phyloP scores from a whole-genome alignment of 2,888 invertebrate species.

The Eulithis prunata region DNA sequence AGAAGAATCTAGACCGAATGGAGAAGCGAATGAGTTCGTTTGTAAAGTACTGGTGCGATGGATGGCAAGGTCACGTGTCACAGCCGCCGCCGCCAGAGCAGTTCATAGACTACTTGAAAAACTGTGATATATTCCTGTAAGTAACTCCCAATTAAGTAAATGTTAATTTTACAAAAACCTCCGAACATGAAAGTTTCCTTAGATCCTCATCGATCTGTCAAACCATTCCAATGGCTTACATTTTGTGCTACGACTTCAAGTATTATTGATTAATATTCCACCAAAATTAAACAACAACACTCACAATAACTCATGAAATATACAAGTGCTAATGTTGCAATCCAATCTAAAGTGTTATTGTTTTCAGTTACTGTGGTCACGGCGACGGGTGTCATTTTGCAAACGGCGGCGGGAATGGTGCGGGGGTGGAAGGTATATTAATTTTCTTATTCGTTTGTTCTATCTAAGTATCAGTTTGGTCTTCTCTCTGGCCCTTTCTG shows the following conservation, averaged over 20 bases:
- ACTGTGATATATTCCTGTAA: conserved; percentile 87
- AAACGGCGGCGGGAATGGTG: conserved; percentile 69
- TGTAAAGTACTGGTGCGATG: conserved; percentile 81
- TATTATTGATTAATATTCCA: too few relatives aligned
- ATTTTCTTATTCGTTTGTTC: background rate
- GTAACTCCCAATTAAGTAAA: conserved; percentile 45
- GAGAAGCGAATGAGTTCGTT: conserved; percentile 85
- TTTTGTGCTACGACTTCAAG: too few relatives aligned
- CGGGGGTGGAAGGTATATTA: conserved; percentile 77
- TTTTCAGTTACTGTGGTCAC: conserved; percentile 89
- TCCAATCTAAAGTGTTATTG: conserved; percentile 13
- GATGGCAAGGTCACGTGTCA: conserved; percentile 86
- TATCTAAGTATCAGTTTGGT: too few relatives aligned
- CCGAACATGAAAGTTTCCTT: too few relatives aligned
- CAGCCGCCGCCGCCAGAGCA: conserved; percentile 80
- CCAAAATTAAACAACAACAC: too few relatives aligned
- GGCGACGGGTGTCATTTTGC: conserved; percentile 89
- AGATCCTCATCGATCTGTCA: too few relatives aligned
- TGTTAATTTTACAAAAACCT: too few relatives aligned
- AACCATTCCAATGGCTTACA: too few relatives aligned
- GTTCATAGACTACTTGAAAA: conserved; percentile 81
- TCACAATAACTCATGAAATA: too few relatives aligned
- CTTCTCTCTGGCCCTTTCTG: too few relatives aligned
- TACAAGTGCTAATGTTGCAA: too few relatives aligned
- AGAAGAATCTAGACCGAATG: conserved; percentile 86